A percentile compares a stretch with the other conserved stretches of the same genome.
phyloP scores from a whole-genome alignment of 2,888 invertebrate species.

The Amphimallon solstitiale region DNA sequence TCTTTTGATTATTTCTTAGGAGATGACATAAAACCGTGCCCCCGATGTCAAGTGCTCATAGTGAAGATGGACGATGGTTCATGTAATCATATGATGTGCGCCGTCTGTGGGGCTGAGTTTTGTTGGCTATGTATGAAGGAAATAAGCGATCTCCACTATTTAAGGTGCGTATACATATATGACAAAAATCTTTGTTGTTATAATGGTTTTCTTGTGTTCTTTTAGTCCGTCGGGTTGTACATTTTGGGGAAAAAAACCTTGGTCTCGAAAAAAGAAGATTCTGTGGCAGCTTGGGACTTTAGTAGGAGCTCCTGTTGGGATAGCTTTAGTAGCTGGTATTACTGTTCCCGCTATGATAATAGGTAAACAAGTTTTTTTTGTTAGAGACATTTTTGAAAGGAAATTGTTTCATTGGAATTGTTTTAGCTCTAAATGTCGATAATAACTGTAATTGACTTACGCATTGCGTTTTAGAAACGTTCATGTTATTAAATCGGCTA shows the following conservation, averaged over 20 bases:
- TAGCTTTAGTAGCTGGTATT: slow-evolving; percentile 94
- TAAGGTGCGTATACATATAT: slow-evolving; percentile 75
- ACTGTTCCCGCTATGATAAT: slow-evolving; percentile 96
- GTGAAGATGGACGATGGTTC: slow-evolving; percentile 98
- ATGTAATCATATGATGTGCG: slow-evolving; percentile 98
- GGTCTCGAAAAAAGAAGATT: slow-evolving; percentile 98
- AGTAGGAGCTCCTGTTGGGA: slow-evolving; percentile 96
- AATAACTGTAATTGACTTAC: no score
- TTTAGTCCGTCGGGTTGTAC: slow-evolving; percentile 92
- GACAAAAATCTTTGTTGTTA: not conserved
- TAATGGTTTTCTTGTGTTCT: slow-evolving; percentile 15
- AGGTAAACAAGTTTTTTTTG: no score
- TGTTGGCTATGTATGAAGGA: slow-evolving; percentile 99
- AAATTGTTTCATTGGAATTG: no score
- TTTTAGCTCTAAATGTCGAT: no score
- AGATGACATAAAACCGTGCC: slow-evolving; percentile 95
- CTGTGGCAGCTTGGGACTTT: slow-evolving; percentile 96
- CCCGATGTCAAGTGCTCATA: slow-evolving; percentile 89
- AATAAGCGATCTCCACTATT: slow-evolving; percentile 96
- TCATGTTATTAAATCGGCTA: no score
- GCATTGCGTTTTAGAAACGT: no score
- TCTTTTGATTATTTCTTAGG: slow-evolving; percentile 52
- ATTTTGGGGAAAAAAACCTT: slow-evolving; percentile 98
- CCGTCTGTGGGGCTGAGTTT: slow-evolving; percentile 97
- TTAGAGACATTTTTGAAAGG: no score